Evolutionary conservation across 2,113 vertebrate species (phyloP).

Genomic region (Eonycteris spelaea): DNA sequence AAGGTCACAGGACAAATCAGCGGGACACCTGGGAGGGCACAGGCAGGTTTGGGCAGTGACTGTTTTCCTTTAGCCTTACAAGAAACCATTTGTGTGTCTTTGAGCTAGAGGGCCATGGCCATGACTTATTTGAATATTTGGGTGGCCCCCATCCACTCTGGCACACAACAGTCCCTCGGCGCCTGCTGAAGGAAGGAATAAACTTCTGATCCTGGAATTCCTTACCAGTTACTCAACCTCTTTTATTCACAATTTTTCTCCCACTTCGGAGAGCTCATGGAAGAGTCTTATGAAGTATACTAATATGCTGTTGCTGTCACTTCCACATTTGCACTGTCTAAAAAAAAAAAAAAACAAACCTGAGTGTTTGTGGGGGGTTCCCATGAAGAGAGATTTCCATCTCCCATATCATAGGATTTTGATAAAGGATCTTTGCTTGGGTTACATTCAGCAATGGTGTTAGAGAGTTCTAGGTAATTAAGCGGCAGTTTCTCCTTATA

Average conservation of each 20-base stretch:
- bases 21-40: not conserved
- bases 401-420: not conserved
- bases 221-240: not conserved
- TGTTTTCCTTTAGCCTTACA: not conserved
- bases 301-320: not conserved
- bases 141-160: not conserved
- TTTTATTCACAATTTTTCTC: not conserved
- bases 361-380: not conserved
- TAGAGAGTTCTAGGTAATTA: conserved; percentile 1
- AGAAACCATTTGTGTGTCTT: conserved; percentile 31
- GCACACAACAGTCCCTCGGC: not conserved
- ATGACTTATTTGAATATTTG: not conserved
- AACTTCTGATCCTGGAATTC: not conserved
- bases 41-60: not conserved
- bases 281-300: not conserved
- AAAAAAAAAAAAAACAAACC: not conserved
- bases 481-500: not conserved
- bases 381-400: not conserved
- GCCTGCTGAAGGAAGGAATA: not conserved
- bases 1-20: conserved; percentile 55
- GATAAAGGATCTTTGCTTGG: not conserved
- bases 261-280: not conserved
- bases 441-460: not conserved
- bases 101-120: not conserved
- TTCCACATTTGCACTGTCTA: not conserved